These are phyloP conservation scores for Tenthredo amoena DNA, from an alignment of 2,888 invertebrate species.

Conservation along the genomic window DNA sequence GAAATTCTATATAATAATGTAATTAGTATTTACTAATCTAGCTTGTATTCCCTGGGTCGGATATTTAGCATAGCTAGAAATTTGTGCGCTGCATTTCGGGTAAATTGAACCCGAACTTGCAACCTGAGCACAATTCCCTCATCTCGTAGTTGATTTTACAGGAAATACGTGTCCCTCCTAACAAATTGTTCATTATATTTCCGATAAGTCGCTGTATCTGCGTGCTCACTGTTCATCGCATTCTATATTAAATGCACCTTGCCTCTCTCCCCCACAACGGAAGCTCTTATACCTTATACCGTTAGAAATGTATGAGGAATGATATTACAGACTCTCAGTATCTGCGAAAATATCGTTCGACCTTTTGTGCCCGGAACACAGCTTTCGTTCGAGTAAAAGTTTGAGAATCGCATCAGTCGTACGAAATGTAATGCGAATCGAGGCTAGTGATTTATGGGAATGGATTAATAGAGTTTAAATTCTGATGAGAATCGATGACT, in stretches of 20 bases:
- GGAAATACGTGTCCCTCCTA: not conserved
- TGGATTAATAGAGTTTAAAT: not conserved
- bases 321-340: not conserved
- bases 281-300: not conserved
- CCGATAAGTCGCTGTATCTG: not conserved
- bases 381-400: not conserved
- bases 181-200: not conserved
- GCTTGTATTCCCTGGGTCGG: not conserved
- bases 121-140: not conserved
- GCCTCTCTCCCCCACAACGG: not conserved
- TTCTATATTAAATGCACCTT: slow-evolving; percentile 13
- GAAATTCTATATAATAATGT: slow-evolving; percentile 6
- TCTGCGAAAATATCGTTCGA: not conserved
- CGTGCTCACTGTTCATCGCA: not conserved
- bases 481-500: not conserved
- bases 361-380: not conserved
- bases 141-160: slow-evolving; percentile 9
- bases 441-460: not conserved
- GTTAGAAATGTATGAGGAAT: not conserved
- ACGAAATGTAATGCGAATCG: not conserved
- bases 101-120: not conserved
- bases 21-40: slow-evolving; percentile 40
- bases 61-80: slow-evolving; percentile 12
- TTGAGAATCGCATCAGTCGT: not conserved
- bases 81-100: slow-evolving; percentile 4